phyloP scores from a whole-genome alignment of 2,888 invertebrate species.

The Agriotes lineatus region DNA sequence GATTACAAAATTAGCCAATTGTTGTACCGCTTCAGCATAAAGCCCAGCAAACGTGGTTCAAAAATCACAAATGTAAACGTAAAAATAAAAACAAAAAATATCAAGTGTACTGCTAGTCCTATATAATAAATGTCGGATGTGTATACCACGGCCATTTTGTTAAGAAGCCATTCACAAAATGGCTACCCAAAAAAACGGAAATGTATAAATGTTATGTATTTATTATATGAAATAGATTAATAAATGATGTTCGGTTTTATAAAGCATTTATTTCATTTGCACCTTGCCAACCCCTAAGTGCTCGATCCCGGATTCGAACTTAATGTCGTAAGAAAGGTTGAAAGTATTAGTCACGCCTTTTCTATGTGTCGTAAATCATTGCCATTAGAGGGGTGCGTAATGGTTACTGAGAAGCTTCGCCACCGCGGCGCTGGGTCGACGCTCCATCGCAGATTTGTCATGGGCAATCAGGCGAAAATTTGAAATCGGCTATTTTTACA shows the following conservation, averaged over 20 bases:
- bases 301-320: too few species aligned
- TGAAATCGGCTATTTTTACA: conserved; percentile 19
- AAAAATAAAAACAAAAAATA: conserved; percentile 48
- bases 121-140: conserved; percentile 54
- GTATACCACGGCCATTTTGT: conserved; percentile 53
- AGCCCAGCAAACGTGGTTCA: neutral
- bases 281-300: too few species aligned
- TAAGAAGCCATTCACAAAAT: conserved; percentile 52
- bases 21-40: conserved; percentile 52
- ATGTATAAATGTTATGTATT: conserved; percentile 66
- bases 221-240: conserved; percentile 63
- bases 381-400: conserved; percentile 20
- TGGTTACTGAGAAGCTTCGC: conserved; percentile 19
- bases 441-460: conserved; percentile 45
- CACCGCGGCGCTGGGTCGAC: conserved; percentile 26
- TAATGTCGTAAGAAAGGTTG: conserved; percentile 51
- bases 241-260: conserved; percentile 43
- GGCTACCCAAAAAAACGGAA: too few species aligned
- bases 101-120: conserved; percentile 60
- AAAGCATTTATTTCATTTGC: conserved; percentile 20
- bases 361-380: conserved; percentile 35
- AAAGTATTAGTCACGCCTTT: conserved; percentile 55
- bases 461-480: conserved; percentile 41
- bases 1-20: conserved; percentile 48
- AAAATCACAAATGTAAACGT: neutral